phyloP scores from a whole-genome alignment of 2,113 vertebrate species.

The Pygoscelis antarcticus region DNA sequence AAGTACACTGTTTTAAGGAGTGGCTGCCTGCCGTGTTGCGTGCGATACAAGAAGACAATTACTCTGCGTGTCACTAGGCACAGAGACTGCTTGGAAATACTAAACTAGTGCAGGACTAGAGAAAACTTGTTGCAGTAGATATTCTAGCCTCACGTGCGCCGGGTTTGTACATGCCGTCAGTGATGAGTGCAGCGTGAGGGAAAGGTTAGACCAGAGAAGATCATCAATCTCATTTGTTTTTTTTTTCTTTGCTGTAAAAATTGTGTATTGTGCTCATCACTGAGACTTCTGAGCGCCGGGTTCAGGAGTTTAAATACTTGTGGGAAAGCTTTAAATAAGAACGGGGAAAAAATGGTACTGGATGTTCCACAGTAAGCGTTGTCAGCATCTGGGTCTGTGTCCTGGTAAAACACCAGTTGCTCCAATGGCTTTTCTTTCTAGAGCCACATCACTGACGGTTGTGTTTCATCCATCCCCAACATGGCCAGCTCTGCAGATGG shows the following conservation, averaged over 20 bases:
- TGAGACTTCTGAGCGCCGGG: neutral
- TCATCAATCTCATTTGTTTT: neutral
- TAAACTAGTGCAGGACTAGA: neutral
- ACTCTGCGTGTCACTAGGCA: neutral
- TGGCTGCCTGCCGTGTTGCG: neutral
- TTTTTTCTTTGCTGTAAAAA: neutral
- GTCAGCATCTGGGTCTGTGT: neutral
- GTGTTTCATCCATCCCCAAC: neutral
- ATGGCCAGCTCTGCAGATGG: neutral
- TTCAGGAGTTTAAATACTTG: neutral
- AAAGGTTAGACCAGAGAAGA: neutral
- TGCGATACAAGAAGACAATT: neutral
- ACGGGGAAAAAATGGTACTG: neutral
- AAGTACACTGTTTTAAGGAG: conserved; percentile 4
- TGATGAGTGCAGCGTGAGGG: neutral
- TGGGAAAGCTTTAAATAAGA: neutral
- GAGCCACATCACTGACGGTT: neutral
- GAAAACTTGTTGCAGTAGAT: neutral
- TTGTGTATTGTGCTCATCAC: neutral
- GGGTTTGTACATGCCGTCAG: neutral
- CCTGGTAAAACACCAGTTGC: neutral
- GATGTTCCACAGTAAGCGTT: neutral
- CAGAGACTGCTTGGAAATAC: neutral
- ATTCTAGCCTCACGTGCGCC: fast-evolving
- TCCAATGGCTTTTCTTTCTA: neutral